Evolutionary conservation across 2,113 vertebrate species (phyloP), one percentile per base, ranked within the genome.

Genomic region (Petroica traversi): DNA sequence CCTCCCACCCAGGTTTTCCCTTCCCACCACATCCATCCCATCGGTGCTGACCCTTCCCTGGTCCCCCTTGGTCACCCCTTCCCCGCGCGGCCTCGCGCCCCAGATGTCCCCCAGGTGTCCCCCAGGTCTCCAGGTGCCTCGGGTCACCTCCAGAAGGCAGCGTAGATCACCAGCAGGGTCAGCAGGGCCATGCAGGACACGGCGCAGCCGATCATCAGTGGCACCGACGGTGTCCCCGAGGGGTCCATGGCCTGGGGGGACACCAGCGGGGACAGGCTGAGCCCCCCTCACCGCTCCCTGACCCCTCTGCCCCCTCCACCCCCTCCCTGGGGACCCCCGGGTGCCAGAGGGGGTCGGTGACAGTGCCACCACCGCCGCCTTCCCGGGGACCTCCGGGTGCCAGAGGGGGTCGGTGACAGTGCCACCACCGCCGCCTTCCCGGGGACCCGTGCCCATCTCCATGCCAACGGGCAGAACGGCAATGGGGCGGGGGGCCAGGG

Each of bases 191-290:
- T 99, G 97, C 99, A 99, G 95, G 99, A 99, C 66, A 99, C 98
- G 5, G 99, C 99, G 10, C 99, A 99, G 89, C 99, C 99, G 29
- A 99, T 99, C 99, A 99, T 99, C 46, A 99, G 98, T 2, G 99
- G 99, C 82, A 99, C 98, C 0, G 99, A 99, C 6, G 99, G 99
- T 72, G 99, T 97, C 80, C 99, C 98, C 33, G 98, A 98, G 54
- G 98, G 98, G 97, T 99, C 99, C 99, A 99, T 99, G 85, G 98
- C 98, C 99, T 99, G 95, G 80, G 23, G 79, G 33, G 59, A 28
- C 19, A 3, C 14, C 25, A 2, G n/a, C 1, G 34, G 36, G 14
- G 2, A 7, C 31, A 0, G 6, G 17, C 38, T 79, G 63, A 85
- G 58, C 26, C 26, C 7, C 5, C 28, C 4, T 0, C 1, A 2